These are phyloP conservation scores for Drosophila suzukii DNA, from an alignment of 1,140 invertebrate genomes.

Conservation along the genomic window DNA sequence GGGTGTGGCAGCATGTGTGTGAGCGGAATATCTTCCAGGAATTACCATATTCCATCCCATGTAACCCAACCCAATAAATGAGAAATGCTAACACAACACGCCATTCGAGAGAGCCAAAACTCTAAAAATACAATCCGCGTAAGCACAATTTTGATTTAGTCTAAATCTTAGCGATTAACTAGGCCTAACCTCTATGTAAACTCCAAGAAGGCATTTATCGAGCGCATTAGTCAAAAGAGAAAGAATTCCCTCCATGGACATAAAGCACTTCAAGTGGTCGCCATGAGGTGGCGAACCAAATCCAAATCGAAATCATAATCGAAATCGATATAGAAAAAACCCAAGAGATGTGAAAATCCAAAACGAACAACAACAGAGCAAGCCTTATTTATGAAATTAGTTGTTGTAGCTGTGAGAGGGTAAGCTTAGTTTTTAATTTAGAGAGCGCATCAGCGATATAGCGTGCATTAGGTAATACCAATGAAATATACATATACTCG, in stretches of 20 bases:
- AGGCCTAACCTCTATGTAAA: constrained; percentile 58
- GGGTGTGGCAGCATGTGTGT: constrained; percentile 36
- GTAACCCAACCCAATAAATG: constrained; percentile 9
- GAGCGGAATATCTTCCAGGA: constrained; percentile 23
- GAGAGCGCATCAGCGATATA: constrained; percentile 63
- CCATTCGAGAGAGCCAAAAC: constrained; percentile 36
- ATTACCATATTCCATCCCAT: constrained; percentile 11
- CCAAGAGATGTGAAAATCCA: constrained; percentile 18
- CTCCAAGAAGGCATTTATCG: constrained; percentile 68
- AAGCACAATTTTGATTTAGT: constrained; percentile 81
- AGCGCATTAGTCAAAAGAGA: constrained; percentile 65
- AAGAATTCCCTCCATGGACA: constrained; percentile 49
- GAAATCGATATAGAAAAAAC: constrained; percentile 16
- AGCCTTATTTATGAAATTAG: constrained; percentile 82
- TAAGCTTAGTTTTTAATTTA: constrained; percentile 79
- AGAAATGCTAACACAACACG: constrained; percentile 57
- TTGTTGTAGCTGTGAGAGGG: constrained; percentile 60
- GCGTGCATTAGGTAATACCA: constrained; percentile 45
- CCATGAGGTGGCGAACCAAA: constrained; percentile 7
- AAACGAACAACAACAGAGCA: constrained; percentile 27
- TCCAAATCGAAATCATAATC: constrained; percentile 4
- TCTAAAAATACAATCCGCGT: constrained; percentile 71
- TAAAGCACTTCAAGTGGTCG: constrained; percentile 28
- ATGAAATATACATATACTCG: constrained; percentile 58
- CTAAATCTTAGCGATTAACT: constrained; percentile 67